Base-by-base conservation (phyloP, 2,888 invertebrate species). In the Phyllotreta cruciferae region DNA sequence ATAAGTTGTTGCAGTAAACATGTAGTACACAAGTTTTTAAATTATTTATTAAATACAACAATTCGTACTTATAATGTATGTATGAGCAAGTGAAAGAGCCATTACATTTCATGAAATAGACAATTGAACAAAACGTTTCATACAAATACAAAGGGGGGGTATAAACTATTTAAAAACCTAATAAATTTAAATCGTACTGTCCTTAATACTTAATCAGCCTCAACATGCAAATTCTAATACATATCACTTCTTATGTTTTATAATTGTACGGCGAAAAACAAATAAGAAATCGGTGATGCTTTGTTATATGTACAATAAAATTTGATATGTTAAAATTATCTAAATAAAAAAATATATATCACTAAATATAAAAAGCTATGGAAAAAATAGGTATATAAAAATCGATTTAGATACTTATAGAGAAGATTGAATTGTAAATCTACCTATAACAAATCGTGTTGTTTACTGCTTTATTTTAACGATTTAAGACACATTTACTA, bases 191-290 rank as follows among this genome's bases (percentile, higher is more conserved):
- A 63, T 53, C 66, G 45, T 61, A 24, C 24, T 66, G 63, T 68
- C 70, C 71, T 71, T 71, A 73, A 72, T 67, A 71, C 69, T 66
- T 74, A 74, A 72, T 74, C 74, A 74, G 74, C 74, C 74, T 74
- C 74, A 71, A 74, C 73, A 71, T 69, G 73, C 70, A 72, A 60
- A 67, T 63, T 67, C 70, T 71, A 71, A 69, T 67, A 70, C 69
- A 72, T 73, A 73, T 73, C 73, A 73, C 73, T 70, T 24, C 24
- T 24, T 70, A 58, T 47, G 50, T 41, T 42, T 41, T 41, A 58
- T 39, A 37, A 50, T 50, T 35, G 34, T 58, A 50, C 41, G 11
- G n/a, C 47, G n/a, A 6, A 35, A n/a, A 10, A 35, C 36, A 36
- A 49, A 41, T 42, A 42, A 56, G 36, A 56, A 58, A 50, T 41